Evolutionary conservation across 2,888 invertebrate genomes (phyloP).

Genomic region (Ophion slaviceki): DNA sequence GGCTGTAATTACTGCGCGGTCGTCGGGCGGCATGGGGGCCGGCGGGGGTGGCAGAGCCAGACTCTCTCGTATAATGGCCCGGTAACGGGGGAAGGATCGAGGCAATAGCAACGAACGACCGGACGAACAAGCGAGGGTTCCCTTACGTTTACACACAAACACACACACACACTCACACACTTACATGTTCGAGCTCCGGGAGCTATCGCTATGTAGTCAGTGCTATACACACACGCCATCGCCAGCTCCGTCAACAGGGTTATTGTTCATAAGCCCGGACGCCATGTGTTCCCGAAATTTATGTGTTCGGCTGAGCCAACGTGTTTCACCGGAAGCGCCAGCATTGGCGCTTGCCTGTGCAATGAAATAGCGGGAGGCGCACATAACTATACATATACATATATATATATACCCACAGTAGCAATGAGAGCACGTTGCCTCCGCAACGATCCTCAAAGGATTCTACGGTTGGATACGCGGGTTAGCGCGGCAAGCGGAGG

Average conservation of each 20-base stretch:
- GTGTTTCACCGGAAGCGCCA: conserved; percentile 51
- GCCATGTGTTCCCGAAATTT: conserved; percentile 80
- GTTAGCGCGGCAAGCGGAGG: background rate
- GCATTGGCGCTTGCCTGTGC: background rate
- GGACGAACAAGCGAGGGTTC: conserved; percentile 48
- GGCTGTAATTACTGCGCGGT: conserved; percentile 78
- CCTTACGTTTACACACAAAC: conserved; percentile 12
- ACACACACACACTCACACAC: background rate
- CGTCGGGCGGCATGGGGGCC: conserved; percentile 70
- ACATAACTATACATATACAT: background rate
- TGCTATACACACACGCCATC: conserved; percentile 31
- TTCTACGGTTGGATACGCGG: conserved; percentile 9
- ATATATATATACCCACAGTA: background rate
- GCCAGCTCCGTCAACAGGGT: conserved; percentile 68
- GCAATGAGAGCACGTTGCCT: conserved; percentile 13
- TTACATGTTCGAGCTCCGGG: conserved; percentile 22
- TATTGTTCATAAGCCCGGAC: conserved; percentile 81
- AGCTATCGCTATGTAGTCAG: conserved; percentile 51
- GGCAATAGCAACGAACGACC: conserved; percentile 53
- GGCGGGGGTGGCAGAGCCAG: conserved; percentile 68
- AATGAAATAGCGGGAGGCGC: background rate
- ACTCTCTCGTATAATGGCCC: conserved; percentile 38
- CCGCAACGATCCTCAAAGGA: conserved; percentile 44
- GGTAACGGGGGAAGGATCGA: conserved; percentile 39
- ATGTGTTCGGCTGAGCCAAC: conserved; percentile 77